Conservation (phyloP, 2,888 invertebrate species). For the Caenorhabditis wallacei region DNA sequence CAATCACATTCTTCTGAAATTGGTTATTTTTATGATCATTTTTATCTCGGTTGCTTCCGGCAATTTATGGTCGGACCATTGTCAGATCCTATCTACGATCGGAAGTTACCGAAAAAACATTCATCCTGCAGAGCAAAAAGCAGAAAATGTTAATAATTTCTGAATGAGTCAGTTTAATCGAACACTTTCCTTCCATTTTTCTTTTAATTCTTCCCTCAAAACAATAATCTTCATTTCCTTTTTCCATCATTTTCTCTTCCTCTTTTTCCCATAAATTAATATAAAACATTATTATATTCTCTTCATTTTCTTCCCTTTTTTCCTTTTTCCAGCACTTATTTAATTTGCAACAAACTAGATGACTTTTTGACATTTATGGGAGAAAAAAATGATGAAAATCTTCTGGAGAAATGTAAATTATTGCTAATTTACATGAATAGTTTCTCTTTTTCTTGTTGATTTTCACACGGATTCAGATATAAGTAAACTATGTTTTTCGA, state of each 20-base stretch:
- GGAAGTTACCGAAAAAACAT: no score
- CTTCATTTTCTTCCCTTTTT: not conserved
- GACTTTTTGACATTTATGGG: constrained; percentile 29
- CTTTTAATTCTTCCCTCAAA: constrained; percentile 10
- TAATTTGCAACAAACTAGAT: constrained; percentile 34
- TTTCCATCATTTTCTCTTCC: constrained; percentile 12
- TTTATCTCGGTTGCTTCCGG: no score
- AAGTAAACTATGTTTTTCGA: not conserved
- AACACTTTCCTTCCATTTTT: not conserved
- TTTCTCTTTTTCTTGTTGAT: not conserved
- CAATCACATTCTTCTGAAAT: constrained; percentile 74
- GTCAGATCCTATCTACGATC: no score
- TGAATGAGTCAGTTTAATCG: not conserved
- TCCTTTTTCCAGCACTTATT: constrained; percentile 12
- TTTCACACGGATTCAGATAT: constrained; percentile 6
- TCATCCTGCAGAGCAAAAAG: no score
- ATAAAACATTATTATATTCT: constrained; percentile 11
- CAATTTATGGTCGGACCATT: no score
- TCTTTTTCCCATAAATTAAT: constrained; percentile 21
- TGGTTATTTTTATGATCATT: not conserved
- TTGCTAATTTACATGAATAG: constrained; percentile 29
- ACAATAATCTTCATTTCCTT: constrained; percentile 37
- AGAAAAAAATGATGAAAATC: constrained; percentile 19
- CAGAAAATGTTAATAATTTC: no score
- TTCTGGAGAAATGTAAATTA: not conserved